Conservation (phyloP, 2,888 invertebrate genomes). For the Cynaeus angustus region DNA sequence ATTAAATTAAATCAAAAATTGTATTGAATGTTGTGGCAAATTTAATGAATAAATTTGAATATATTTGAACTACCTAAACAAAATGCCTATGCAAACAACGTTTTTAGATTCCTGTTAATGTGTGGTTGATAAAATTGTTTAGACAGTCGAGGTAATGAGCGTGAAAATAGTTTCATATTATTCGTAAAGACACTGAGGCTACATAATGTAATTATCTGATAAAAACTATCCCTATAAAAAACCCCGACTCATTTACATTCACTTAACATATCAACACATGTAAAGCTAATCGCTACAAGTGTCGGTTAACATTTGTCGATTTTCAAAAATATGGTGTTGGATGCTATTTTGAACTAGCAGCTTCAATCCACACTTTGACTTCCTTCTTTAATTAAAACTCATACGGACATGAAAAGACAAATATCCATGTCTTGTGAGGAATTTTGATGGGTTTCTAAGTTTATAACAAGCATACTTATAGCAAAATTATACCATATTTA, state of each 20-base stretch:
- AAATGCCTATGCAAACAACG: constrained; percentile 20
- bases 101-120: constrained; percentile 23
- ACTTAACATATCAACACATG: constrained; percentile 28
- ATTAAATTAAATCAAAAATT: constrained; percentile 1
- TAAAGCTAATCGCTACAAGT: constrained; percentile 20
- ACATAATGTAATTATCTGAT: constrained; percentile 20
- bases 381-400: constrained; percentile 14
- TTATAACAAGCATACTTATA: constrained; percentile 16
- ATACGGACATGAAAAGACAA: constrained; percentile 13
- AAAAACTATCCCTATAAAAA: constrained; percentile 25
- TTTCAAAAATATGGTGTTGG: background rate
- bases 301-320: background rate
- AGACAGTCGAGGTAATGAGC: constrained; percentile 29
- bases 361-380: background rate
- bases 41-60: constrained; percentile 36
- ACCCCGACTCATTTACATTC: constrained; percentile 19
- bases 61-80: constrained; percentile 9
- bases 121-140: constrained; percentile 30
- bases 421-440: constrained; percentile 12
- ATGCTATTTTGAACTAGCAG: background rate
- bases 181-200: constrained; percentile 13
- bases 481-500: constrained; percentile 23
- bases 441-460: constrained; percentile 22
- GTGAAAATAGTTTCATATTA: constrained; percentile 29
- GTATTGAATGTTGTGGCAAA: background rate